Base-by-base conservation (phyloP, 2,113 vertebrate species). In the Pelecanus crispus region DNA sequence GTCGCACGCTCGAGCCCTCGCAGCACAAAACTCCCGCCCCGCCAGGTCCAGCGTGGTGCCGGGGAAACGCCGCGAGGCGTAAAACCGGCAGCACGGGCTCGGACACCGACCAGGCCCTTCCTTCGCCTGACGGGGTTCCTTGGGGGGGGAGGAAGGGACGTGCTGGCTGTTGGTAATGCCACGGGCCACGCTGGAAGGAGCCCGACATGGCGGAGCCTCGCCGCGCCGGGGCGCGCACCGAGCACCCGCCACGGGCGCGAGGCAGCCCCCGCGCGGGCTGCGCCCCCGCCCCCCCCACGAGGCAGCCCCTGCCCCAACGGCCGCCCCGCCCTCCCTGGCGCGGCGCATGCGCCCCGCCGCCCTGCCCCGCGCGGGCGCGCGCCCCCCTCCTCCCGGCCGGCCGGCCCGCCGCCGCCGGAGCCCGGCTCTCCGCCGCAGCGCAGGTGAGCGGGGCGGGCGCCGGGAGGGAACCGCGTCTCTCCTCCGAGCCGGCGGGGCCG, bases 171-270 rank as follows among this genome's bases (percentile, higher is more conserved):
- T 14, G 20, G 9, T 11, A 24, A 17, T 20, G 34, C 6, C 28
- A 16, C n/a, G 17, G 28, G n/a, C 45, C 15, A 8, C 5, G 18
- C 31, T 3, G 15, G 36, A 20, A 24, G 26, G 32, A 6, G 29
- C 55, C 8, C 7, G 6, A 16, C 2, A 11, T 1, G 7, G 7
- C 3, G 2, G 13, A 4, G 3, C 26, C 15, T 4, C 0, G 11
- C 56, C 25, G 28, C 6, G 10, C 6, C 19, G 9, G 9, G 3
- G 20, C 0, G 34, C 32, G 1, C 2, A 7, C 11, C 42, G 13
- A 4, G 4, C 1, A 9, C 13, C 3, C 40, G 2, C 10, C 29
- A 8, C 29, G 29, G 1, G 5, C 12, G 19, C 44, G 44, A 17
- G 45, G 20, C 45, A 11, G 45, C 45, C 45, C 44, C 42, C 40